Evolutionary conservation across 2,888 invertebrate genomes (phyloP).

Genomic region (Enoplolaimus lenunculus): DNA sequence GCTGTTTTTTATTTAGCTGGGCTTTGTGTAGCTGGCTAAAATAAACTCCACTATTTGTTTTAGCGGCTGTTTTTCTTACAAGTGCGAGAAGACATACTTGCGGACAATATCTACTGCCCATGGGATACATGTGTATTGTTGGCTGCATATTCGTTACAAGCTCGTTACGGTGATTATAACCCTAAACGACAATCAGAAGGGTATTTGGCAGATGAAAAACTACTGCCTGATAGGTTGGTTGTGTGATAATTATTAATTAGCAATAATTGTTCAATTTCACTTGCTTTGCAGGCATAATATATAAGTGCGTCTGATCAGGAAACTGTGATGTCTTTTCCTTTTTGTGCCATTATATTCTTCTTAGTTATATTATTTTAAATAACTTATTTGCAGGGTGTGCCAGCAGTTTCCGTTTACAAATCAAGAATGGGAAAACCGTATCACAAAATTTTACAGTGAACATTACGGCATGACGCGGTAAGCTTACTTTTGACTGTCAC

Average conservation of each 20-base stretch:
- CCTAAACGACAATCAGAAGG: slow-evolving; percentile 62
- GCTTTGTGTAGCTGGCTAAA: too few relatives aligned
- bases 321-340: too few relatives aligned
- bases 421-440: slow-evolving; percentile 96
- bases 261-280: too few relatives aligned
- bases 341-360: too few relatives aligned
- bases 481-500: too few relatives aligned
- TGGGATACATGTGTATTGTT: slow-evolving; percentile 91
- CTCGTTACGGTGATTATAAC: slow-evolving; percentile 84
- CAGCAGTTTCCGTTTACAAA: slow-evolving; percentile 97
- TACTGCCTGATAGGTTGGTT: slow-evolving; percentile 83
- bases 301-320: too few relatives aligned
- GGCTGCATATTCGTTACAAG: slow-evolving; percentile 92
- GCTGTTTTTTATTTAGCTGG: too few relatives aligned
- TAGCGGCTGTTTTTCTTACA: slow-evolving; percentile 47
- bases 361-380: too few relatives aligned
- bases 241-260: too few relatives aligned
- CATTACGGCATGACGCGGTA: slow-evolving; percentile 57
- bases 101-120: slow-evolving; percentile 94
- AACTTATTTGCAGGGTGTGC: slow-evolving; percentile 63
- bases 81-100: slow-evolving; percentile 89
- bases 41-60: too few relatives aligned
- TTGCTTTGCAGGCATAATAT: too few relatives aligned
- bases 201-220: slow-evolving; percentile 74
- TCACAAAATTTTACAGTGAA: slow-evolving; percentile 96